Base-by-base conservation (phyloP, 2,888 invertebrate species). In the Nomada flava region DNA sequence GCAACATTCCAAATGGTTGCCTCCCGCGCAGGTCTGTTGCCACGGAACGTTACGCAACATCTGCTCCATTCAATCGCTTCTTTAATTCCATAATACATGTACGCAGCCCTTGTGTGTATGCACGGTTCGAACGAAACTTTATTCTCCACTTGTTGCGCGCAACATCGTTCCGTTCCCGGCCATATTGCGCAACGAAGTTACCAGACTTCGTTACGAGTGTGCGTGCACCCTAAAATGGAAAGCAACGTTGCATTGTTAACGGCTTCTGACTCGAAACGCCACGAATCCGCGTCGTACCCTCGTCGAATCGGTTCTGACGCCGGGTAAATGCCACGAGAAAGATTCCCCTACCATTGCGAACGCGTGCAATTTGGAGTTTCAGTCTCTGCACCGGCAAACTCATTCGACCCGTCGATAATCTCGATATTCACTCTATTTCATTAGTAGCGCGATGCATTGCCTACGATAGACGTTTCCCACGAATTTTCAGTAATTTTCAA, bases 121-220 rank as follows among this genome's bases (percentile, higher is more conserved):
- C 26, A 26, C 62, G n/a, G 44, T 47, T 59, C 72, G 68, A 79
- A 80, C 47, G 80, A 79, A 80, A 80, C 79, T 80, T 80, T 80
- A 72, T 80, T 80, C 80, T 72, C 79, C 80, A 80, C 80, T 80
- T 80, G 80, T 80, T 80, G 80, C 80, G 68, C 79, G 52, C 26
- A 62, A 73, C 77, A 55, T 80, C 72, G 20, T 79, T 57, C 80
- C 44, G 63, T 57, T 67, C 26, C 65, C 23, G 52, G 55, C 63
- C 72, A 62, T 73, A 72, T 68, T 68, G 79, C 79, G 63, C 80
- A 68, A 79, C 80, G 57, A 79, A 80, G 80, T 80, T 79, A 64
- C 79, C 55, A 72, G 68, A 80, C 79, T 79, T 79, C 65, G 79
- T 65, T 63, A 79, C 57, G 57, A 68, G 72, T 47, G 70, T 62